A percentile compares a stretch with the other conserved stretches of the same genome.
phyloP scores from a whole-genome alignment of 1,140 invertebrate species.

The Carcinoscorpius rotundicauda region DNA sequence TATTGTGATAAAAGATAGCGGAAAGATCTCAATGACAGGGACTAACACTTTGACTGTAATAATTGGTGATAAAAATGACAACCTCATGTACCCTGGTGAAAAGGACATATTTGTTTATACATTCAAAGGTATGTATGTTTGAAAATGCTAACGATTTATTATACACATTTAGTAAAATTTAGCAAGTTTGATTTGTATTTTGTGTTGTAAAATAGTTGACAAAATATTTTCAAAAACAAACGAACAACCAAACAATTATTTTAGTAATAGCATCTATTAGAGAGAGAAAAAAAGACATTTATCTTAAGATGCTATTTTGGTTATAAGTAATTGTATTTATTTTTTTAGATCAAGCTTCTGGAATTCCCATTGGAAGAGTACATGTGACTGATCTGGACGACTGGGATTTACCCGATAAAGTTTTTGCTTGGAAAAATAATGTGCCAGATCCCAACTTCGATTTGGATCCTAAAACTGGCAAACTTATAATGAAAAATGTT shows the following conservation, averaged over 20 bases:
- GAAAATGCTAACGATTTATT: too few species aligned
- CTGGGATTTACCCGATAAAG: slow-evolving; percentile 94
- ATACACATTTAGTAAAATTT: too few species aligned
- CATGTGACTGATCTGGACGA: slow-evolving; percentile 95
- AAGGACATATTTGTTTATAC: slow-evolving; percentile 97
- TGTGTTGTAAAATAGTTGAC: too few species aligned
- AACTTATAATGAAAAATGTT: slow-evolving; percentile 87
- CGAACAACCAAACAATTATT: too few species aligned
- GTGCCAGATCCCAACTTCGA: slow-evolving; percentile 60
- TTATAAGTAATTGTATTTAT: too few species aligned
- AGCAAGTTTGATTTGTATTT: too few species aligned
- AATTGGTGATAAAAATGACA: slow-evolving; percentile 90
- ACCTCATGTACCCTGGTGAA: slow-evolving; percentile 89
- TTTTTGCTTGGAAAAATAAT: slow-evolving; percentile 79
- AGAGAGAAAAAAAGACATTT: too few species aligned
- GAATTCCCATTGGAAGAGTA: slow-evolving; percentile 85
- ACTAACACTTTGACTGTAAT: slow-evolving; percentile 88
- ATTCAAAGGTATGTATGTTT: slow-evolving; percentile 47
- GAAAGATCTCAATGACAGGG: slow-evolving; percentile 83
- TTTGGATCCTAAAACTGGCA: slow-evolving; percentile 78
- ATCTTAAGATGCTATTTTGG: too few species aligned
- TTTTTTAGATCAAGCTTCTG: slow-evolving; percentile 54
- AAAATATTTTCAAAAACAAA: too few species aligned
- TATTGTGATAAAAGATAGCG: slow-evolving; percentile 83
- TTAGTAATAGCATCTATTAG: too few species aligned